phyloP scores from a whole-genome alignment of 1,140 invertebrate genomes.

The Zaprionus kolodkinae region DNA sequence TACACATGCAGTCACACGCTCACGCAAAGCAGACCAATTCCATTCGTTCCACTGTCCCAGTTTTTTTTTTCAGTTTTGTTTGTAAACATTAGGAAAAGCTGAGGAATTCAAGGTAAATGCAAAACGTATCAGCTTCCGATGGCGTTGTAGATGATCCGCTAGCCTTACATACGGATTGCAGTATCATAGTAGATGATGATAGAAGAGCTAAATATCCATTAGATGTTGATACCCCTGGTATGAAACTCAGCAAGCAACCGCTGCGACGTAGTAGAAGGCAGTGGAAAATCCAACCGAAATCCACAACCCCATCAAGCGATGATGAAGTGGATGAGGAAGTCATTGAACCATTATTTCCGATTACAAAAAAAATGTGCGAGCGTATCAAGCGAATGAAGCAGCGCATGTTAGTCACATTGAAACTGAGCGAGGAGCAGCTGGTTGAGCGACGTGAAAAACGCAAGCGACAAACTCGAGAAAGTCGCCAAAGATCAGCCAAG shows the following conservation, averaged over 20 bases:
- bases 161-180: constrained; percentile 13
- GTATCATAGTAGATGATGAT: background rate
- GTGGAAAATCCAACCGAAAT: background rate
- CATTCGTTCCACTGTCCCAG: constrained; percentile 9
- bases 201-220: background rate
- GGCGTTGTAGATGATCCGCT: constrained; percentile 14
- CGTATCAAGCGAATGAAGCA: constrained; percentile 34
- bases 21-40: constrained; percentile 16
- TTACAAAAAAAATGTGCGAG: constrained; percentile 19
- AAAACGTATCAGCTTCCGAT: background rate
- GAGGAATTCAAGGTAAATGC: constrained; percentile 5
- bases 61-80: background rate
- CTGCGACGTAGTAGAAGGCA: background rate
- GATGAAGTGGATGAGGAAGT: background rate
- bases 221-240: background rate
- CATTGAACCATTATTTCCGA: constrained; percentile 16
- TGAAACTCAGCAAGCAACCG: too few relatives aligned
- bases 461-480: constrained; percentile 16
- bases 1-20: background rate
- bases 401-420: constrained; percentile 26
- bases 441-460: constrained; percentile 5
- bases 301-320: background rate
- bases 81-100: background rate
- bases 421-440: constrained; percentile 8
- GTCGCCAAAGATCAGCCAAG: constrained; percentile 13